Evolutionary conservation across 2,888 invertebrate genomes (phyloP).

Genomic region (Scaptomyza reducta): DNA sequence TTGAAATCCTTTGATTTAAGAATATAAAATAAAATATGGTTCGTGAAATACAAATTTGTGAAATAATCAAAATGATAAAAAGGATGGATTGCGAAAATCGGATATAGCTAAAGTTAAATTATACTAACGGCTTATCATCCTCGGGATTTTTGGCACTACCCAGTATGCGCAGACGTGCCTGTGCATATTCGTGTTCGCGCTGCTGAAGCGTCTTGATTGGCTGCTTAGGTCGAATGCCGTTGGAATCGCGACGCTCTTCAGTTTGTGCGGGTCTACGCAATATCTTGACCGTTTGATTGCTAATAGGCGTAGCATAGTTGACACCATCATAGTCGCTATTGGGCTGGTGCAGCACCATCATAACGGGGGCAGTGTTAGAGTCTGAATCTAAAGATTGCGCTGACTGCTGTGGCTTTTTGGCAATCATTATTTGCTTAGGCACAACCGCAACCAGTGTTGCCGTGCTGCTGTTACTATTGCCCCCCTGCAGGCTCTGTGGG

Average conservation of each 20-base stretch:
- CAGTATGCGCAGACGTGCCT: slow-evolving; percentile 94
- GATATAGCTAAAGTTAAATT: neutral
- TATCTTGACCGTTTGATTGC: slow-evolving; percentile 91
- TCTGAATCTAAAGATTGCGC: slow-evolving; percentile 48
- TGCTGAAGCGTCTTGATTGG: slow-evolving; percentile 94
- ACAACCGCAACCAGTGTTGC: slow-evolving; percentile 4
- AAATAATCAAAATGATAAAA: neutral
- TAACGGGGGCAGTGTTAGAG: slow-evolving; percentile 85
- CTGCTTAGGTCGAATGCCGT: slow-evolving; percentile 87
- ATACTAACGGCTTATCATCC: slow-evolving; percentile 87
- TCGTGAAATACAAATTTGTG: no score
- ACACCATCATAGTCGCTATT: slow-evolving; percentile 90
- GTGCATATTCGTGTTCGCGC: slow-evolving; percentile 96
- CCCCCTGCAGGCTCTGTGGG: slow-evolving; percentile 59
- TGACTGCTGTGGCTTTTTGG: slow-evolving; percentile 49
- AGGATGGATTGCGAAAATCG: neutral
- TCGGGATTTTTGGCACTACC: slow-evolving; percentile 93
- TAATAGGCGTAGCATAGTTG: slow-evolving; percentile 85
- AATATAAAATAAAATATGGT: no score
- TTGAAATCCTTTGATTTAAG: no score
- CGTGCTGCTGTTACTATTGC: slow-evolving; percentile 1
- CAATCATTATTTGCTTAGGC: slow-evolving; percentile 65
- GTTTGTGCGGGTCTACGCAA: slow-evolving; percentile 89
- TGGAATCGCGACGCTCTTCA: slow-evolving; percentile 87
- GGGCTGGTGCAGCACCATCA: slow-evolving; percentile 89